Conservation (phyloP, 53 echinoderm and acorn worm species). For the Henricia sp. region DNA sequence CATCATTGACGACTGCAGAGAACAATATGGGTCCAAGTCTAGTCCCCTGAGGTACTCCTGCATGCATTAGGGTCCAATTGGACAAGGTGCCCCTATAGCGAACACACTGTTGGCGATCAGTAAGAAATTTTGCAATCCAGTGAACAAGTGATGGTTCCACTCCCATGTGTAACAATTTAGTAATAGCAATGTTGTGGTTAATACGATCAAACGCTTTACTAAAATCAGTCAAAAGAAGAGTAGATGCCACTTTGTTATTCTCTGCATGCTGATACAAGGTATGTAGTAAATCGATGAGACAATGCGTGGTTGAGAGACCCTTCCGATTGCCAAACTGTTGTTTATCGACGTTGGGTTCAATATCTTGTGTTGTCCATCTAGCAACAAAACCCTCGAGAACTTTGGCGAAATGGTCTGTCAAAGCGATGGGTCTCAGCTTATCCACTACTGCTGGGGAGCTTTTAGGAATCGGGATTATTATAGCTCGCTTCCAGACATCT, state of each 20-base stretch:
- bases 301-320: neutral
- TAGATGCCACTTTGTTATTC: too few relatives aligned
- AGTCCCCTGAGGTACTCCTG: slow-evolving; percentile 43
- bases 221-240: too few relatives aligned
- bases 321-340: slow-evolving; percentile 13
- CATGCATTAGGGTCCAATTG: slow-evolving; percentile 7
- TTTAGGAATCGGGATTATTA: slow-evolving; percentile 10
- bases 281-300: slow-evolving; percentile 2
- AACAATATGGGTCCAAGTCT: slow-evolving; percentile 23
- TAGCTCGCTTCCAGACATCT: slow-evolving; percentile 18
- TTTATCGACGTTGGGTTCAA: neutral
- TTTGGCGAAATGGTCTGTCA: slow-evolving; percentile 22
- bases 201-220: too few relatives aligned
- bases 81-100: neutral
- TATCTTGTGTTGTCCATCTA: neutral
- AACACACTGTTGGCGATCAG: too few relatives aligned
- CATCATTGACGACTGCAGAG: slow-evolving; percentile 23
- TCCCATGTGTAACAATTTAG: too few relatives aligned
- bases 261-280: neutral
- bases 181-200: neutral
- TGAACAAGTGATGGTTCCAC: too few relatives aligned
- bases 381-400: too few relatives aligned
- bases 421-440: slow-evolving; percentile 24
- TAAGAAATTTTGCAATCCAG: too few relatives aligned
- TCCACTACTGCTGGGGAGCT: neutral